A percentile compares a stretch with the other conserved stretches of the same genome.
phyloP scores from a whole-genome alignment of 1,140 invertebrate genomes.

The Aphelinus certus region DNA sequence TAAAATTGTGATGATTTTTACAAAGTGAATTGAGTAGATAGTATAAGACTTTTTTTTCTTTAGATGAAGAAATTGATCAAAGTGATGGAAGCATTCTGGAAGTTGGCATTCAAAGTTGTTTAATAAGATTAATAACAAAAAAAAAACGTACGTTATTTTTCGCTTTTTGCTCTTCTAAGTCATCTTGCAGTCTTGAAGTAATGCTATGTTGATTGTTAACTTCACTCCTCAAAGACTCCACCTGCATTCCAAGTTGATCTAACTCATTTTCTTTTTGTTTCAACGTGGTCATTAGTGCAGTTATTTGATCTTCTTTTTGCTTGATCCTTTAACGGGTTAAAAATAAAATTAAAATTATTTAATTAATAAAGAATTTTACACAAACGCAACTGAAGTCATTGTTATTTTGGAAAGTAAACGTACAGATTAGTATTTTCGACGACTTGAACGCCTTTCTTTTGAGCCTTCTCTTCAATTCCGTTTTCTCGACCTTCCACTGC shows the following conservation, averaged over 20 bases:
- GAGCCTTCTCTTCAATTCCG: slow-evolving; percentile 62
- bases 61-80: slow-evolving; percentile 44
- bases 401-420: slow-evolving; percentile 29
- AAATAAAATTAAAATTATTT: background rate
- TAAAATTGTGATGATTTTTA: slow-evolving; percentile 30
- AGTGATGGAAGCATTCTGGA: slow-evolving; percentile 53
- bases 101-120: slow-evolving; percentile 1
- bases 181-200: slow-evolving; percentile 62
- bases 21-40: slow-evolving; percentile 27
- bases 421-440: slow-evolving; percentile 54
- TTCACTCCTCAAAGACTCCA: slow-evolving; percentile 55
- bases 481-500: slow-evolving; percentile 65
- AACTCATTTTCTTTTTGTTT: slow-evolving; percentile 62
- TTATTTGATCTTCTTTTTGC: slow-evolving; percentile 53
- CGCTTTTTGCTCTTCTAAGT: slow-evolving; percentile 74
- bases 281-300: slow-evolving; percentile 54
- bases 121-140: slow-evolving; percentile 15
- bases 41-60: slow-evolving; percentile 29
- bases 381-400: slow-evolving; percentile 7
- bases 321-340: too few species aligned
- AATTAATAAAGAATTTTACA: background rate
- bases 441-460: slow-evolving; percentile 49
- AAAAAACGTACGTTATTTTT: slow-evolving; percentile 80
- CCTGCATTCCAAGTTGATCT: slow-evolving; percentile 60
- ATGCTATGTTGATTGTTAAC: slow-evolving; percentile 48